Evolutionary conservation across 2,113 vertebrate species (phyloP).

Genomic region (Pogona vitticeps): DNA sequence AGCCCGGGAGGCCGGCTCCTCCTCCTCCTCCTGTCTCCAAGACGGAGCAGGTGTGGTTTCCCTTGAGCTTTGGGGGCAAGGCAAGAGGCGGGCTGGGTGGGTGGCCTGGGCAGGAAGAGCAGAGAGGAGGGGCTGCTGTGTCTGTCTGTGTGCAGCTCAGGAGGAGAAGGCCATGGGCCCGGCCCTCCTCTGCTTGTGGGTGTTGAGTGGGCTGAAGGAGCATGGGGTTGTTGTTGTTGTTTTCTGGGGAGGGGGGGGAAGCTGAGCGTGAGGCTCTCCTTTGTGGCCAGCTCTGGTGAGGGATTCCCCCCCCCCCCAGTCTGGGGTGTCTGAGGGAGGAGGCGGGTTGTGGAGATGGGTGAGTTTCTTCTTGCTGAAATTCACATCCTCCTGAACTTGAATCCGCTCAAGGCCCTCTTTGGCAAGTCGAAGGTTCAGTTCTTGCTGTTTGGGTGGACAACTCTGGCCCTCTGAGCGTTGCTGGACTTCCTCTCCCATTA

Average conservation of each 20-base stretch:
- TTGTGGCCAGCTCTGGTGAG: neutral
- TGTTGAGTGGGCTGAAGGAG: neutral
- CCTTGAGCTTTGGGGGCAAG: neutral
- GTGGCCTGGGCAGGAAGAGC: neutral
- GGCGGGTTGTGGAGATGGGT: no score
- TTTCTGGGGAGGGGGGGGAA: neutral
- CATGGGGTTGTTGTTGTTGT: neutral
- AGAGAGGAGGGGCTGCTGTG: neutral
- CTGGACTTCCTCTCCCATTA: no score
- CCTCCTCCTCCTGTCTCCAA: constrained; percentile 30
- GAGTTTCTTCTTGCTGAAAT: no score
- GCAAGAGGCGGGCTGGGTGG: neutral
- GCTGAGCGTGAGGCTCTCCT: neutral
- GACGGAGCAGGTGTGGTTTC: constrained; percentile 17
- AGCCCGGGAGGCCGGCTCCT: constrained; percentile 77
- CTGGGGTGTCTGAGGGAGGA: neutral
- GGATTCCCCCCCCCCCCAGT: neutral
- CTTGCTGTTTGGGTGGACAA: no score
- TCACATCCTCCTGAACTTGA: neutral
- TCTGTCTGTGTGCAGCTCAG: neutral
- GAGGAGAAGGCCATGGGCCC: neutral
- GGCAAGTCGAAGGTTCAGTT: no score
- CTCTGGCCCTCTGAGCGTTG: no score
- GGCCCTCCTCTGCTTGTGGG: neutral
- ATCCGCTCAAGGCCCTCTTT: no score